Base-by-base conservation (phyloP, 2,888 invertebrate species). In the Scelioninae gen. 1 region DNA sequence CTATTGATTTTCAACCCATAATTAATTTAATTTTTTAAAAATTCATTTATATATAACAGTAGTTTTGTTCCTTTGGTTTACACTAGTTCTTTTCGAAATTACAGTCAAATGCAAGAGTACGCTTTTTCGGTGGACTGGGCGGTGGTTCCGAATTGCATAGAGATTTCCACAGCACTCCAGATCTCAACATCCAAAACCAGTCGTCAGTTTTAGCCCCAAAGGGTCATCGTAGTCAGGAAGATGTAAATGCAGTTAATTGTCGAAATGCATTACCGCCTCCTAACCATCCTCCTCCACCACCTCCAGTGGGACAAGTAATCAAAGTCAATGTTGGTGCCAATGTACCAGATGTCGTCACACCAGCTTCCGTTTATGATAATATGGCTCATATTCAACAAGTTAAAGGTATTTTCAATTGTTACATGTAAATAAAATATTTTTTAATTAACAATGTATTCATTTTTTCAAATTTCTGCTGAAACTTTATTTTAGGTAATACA, bases 121-220 rank as follows among this genome's bases (percentile, higher is more conserved):
- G 93, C 45, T 94, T 94, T 91, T 92, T 93, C 80, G 93, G 93
- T 65, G 92, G 92, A 38, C 87, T 92, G 11, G 92, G 92, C 49
- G 92, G 92, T 43, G 93, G 93, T 49, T 92, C 91, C 34, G 94
- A 95, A 86, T 93, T 97, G 55, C 96, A 97, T 85, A 95, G 97
- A 77, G 96, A 95, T 86, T 98, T 97, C 93, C 96, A 96, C 89
- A 97, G 97, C 82, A 98, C 98, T n/a, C 98, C 98, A 0, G 98
- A 98, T 93, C 92, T 94, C 51, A 92, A 92, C 63, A 86, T 90
- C 56, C 91, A 91, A 75, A 88, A 86, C 16, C 91, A 91, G 53
- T 89, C 90, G 38, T 87, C 89, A 8, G 85, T 89, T 65, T 72
- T 90, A 31, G 90, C 87, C 3, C 88, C n/a, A n/a, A n/a, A n/a